Percentiles rank a stretch among this genome's conserved stretches.
Evolutionary conservation across 2,113 vertebrate genomes (phyloP).

Genomic region (Cervus canadensis): DNA sequence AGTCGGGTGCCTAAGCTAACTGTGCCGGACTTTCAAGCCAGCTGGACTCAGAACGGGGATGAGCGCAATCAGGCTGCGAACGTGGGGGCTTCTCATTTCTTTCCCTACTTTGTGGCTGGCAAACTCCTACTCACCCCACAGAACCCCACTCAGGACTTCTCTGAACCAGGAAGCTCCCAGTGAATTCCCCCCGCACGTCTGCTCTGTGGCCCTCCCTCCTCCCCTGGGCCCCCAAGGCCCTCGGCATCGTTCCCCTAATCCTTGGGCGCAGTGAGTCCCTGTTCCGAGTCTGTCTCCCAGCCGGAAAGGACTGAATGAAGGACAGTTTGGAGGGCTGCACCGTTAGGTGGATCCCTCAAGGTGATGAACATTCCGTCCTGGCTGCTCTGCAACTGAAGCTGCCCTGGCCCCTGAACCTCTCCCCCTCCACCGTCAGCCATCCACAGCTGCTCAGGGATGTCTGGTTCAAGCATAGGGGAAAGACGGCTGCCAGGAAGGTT

Average conservation of each 20-base stretch:
- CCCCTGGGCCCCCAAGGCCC: neutral
- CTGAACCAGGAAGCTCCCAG: neutral
- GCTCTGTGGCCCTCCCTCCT: neutral
- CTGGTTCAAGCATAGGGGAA: neutral
- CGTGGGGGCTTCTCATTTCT: neutral
- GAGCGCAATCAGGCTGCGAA: too few species aligned
- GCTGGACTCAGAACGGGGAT: neutral
- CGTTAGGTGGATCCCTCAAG: too few species aligned
- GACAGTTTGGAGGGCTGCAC: accelerated
- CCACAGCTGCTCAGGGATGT: neutral
- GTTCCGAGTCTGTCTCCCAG: accelerated
- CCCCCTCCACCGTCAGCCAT: neutral
- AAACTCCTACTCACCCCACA: neutral
- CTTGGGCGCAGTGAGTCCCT: accelerated
- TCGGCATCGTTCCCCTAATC: neutral
- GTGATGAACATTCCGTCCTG: accelerated
- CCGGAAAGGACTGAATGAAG: accelerated
- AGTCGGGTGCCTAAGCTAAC: neutral
- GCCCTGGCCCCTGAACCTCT: accelerated
- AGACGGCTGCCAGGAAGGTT: neutral
- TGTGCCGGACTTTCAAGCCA: neutral
- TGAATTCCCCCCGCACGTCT: neutral
- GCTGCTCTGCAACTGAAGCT: too few species aligned
- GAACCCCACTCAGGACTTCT: neutral
- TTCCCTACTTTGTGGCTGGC: neutral